phyloP scores from a whole-genome alignment of 2,797 vertebrate genomes.

The Urocyon cinereoargenteus region DNA sequence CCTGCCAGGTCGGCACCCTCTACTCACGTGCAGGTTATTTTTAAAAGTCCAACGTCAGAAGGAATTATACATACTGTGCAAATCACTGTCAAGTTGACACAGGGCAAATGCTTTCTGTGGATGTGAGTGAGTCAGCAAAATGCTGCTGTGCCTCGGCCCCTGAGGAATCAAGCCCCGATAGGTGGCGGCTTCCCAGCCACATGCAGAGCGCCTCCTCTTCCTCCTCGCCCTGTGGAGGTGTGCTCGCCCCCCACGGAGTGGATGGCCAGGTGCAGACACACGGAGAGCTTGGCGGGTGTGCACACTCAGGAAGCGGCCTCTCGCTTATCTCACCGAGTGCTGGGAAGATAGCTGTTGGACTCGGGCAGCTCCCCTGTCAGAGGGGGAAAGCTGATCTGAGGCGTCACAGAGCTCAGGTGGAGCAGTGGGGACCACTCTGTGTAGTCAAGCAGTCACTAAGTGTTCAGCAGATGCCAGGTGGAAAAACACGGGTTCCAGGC shows the following conservation, averaged over 20 bases:
- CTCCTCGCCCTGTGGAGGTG: neutral
- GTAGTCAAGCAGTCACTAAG: accelerated
- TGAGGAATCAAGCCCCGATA: too few species aligned
- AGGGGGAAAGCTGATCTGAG: accelerated
- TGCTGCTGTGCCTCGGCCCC: accelerated
- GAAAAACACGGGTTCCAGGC: neutral
- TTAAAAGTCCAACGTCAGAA: neutral
- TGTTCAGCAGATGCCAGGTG: neutral
- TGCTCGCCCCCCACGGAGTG: neutral
- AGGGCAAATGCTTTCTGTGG: neutral
- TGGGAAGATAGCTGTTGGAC: too few species aligned
- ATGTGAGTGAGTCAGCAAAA: neutral
- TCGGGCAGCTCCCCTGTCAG: too few species aligned
- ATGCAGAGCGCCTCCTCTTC: accelerated
- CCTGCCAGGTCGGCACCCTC: neutral
- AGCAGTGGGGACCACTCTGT: accelerated
- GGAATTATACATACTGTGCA: neutral
- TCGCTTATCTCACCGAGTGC: neutral
- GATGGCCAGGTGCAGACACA: too few species aligned
- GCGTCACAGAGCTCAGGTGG: too few species aligned
- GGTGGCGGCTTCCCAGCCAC: neutral
- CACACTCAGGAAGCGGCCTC: neutral
- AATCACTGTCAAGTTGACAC: neutral
- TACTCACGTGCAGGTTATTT: neutral
- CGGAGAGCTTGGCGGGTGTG: neutral